Evolutionary conservation across 1,140 invertebrate species (phyloP).

Genomic region (Psix sp.): DNA sequence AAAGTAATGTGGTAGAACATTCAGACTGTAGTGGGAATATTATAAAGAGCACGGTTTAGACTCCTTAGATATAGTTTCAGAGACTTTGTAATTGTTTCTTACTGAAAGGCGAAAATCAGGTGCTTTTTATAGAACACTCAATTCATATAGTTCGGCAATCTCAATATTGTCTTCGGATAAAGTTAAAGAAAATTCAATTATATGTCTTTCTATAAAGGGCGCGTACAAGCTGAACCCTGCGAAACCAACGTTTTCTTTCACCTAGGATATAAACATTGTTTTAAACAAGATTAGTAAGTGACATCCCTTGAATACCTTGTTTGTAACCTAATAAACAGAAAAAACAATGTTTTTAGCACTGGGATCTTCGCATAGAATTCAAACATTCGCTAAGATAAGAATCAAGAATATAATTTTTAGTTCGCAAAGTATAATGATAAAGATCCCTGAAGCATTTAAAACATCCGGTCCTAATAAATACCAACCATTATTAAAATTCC

Average conservation of each 20-base stretch:
- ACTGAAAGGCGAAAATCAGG: conserved; percentile 4
- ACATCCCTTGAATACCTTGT: conserved; percentile 1
- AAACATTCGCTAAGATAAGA: no score
- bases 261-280: conserved; percentile 41
- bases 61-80: conserved; percentile 9
- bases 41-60: conserved; percentile 1
- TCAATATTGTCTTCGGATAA: conserved; percentile 13
- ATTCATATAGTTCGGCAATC: conserved; percentile 24
- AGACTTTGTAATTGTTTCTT: conserved; percentile 18
- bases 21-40: conserved; percentile 19
- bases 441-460: no score
- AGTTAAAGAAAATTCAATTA: conserved; percentile 1
- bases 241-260: conserved; percentile 39
- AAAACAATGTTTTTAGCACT: conserved; percentile 45
- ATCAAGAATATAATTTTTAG: no score
- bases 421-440: no score
- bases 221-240: conserved; percentile 32
- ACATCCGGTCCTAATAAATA: no score
- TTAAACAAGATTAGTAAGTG: conserved; percentile 25
- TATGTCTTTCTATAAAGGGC: conserved; percentile 40
- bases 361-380: conserved; percentile 42
- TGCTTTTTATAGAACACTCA: conserved; percentile 16
- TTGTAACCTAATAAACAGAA: conserved; percentile 12
- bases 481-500: no score
- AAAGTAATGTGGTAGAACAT: conserved; percentile 32